A percentile compares a stretch with the other conserved stretches of the same genome.
These are phyloP conservation scores for Artibeus jamaicensis DNA, from an alignment of 2,797 vertebrate genomes.

Conservation along the genomic window DNA sequence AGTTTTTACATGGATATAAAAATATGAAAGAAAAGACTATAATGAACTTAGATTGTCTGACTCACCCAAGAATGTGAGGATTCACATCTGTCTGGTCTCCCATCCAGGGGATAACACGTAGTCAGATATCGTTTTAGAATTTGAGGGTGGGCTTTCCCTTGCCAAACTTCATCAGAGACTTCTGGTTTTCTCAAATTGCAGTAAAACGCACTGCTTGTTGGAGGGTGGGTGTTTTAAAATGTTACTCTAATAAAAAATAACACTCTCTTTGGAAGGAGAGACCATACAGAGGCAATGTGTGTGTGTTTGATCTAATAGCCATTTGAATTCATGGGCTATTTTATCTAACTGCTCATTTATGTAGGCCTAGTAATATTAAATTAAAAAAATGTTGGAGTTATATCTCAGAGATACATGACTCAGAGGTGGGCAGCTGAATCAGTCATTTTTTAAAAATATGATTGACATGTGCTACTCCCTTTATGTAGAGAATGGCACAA, in stretches of 20 bases:
- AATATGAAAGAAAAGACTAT: slow-evolving; percentile 29
- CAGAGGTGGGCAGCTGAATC: not conserved
- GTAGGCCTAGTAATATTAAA: not conserved
- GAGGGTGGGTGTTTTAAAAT: not conserved
- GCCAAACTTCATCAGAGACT: not conserved
- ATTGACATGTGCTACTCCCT: not conserved
- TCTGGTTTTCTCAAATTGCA: slow-evolving; percentile 12
- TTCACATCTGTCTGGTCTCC: not conserved
- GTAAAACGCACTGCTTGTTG: not conserved
- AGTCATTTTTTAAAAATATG: not conserved
- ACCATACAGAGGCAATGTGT: too few species aligned
- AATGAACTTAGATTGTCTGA: slow-evolving; percentile 67
- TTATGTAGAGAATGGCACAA: not conserved
- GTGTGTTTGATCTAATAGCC: not conserved
- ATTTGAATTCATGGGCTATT: not conserved
- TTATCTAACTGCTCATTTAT: not conserved
- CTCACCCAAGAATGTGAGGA: not conserved
- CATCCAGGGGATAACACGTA: not conserved
- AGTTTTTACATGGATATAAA: slow-evolving; percentile 43
- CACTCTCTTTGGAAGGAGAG: not conserved
- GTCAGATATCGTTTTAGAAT: slow-evolving; percentile 28
- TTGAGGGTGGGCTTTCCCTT: not conserved
- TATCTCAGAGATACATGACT: not conserved
- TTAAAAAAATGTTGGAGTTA: slow-evolving; percentile 5
- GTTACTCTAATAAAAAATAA: slow-evolving; percentile 27